These are phyloP conservation scores for Lymantria monacha DNA, from an alignment of 2,888 invertebrate genomes.

Conservation along the genomic window DNA sequence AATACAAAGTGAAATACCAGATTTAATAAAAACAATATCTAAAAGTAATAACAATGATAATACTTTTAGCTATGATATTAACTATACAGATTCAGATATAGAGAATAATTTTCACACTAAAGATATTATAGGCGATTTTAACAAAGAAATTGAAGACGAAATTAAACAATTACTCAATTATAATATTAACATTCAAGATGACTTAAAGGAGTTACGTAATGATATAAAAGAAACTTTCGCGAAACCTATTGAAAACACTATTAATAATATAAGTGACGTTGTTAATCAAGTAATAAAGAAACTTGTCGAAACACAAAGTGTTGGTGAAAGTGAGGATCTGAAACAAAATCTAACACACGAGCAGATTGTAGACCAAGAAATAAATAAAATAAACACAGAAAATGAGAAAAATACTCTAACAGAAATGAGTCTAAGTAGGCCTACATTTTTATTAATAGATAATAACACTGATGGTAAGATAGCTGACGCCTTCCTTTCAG, in stretches of 20 bases:
- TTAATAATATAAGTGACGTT: conserved; percentile 78
- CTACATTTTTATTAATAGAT: conserved; percentile 72
- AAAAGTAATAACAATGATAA: conserved; percentile 61
- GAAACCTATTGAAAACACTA: conserved; percentile 76
- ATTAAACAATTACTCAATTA: conserved; percentile 75
- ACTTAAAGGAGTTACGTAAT: conserved; percentile 71
- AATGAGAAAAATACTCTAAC: conserved; percentile 66
- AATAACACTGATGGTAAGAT: conserved; percentile 69
- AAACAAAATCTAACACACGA: conserved; percentile 26
- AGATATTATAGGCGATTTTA: conserved; percentile 82
- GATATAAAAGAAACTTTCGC: conserved; percentile 76
- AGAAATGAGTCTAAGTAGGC: conserved; percentile 71
- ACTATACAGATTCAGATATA: conserved; percentile 65
- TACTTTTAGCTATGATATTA: conserved; percentile 47
- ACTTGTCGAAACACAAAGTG: conserved; percentile 64
- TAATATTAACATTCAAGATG: conserved; percentile 73
- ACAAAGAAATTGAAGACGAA: conserved; percentile 83
- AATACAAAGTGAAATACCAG: conserved; percentile 63
- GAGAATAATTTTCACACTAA: conserved; percentile 73
- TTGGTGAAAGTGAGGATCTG: conserved; percentile 40
- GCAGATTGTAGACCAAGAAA: conserved; percentile 40
- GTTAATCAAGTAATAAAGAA: conserved; percentile 78
- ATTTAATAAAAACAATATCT: conserved; percentile 69
- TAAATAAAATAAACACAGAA: conserved; percentile 52
- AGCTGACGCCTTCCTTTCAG: conserved; percentile 82